Conservation (phyloP, 1,140 invertebrate genomes). For the Halesus radiatus region DNA sequence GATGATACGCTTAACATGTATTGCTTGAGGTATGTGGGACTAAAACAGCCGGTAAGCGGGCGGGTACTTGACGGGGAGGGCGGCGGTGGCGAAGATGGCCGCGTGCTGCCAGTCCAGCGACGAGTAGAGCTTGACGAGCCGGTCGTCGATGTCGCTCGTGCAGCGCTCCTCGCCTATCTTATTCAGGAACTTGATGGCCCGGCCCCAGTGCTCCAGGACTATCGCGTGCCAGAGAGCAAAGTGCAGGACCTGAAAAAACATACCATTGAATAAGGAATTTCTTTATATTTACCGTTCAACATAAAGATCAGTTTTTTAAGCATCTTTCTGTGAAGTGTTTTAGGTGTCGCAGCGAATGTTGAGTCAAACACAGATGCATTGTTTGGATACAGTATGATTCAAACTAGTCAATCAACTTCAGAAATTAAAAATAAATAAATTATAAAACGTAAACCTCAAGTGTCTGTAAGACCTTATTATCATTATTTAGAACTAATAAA, state of each 20-base stretch:
- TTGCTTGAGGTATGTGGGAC: neutral
- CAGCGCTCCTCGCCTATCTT: conserved; percentile 87
- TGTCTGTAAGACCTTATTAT: too few species aligned
- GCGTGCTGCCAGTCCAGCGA: conserved; percentile 81
- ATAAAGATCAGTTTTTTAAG: too few species aligned
- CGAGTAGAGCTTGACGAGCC: conserved; percentile 76
- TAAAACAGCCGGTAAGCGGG: conserved; percentile 76
- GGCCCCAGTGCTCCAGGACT: conserved; percentile 83
- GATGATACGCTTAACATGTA: neutral
- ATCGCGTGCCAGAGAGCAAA: conserved; percentile 88
- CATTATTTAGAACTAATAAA: too few species aligned
- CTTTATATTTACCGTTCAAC: too few species aligned
- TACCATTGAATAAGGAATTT: too few species aligned
- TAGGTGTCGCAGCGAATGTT: too few species aligned
- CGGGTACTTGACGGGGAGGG: conserved; percentile 77
- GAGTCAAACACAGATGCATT: too few species aligned
- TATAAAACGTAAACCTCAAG: too few species aligned
- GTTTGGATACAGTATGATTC: too few species aligned
- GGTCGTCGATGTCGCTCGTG: conserved; percentile 80
- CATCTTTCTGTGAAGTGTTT: too few species aligned
- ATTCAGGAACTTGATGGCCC: conserved; percentile 81
- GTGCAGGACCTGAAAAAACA: conserved; percentile 72
- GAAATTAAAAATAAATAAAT: too few species aligned
- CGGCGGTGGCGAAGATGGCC: conserved; percentile 69
- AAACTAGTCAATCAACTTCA: too few species aligned